Evolutionary conservation across 1,140 invertebrate genomes (phyloP).

Genomic region (Chionoecetes opilio): DNA sequence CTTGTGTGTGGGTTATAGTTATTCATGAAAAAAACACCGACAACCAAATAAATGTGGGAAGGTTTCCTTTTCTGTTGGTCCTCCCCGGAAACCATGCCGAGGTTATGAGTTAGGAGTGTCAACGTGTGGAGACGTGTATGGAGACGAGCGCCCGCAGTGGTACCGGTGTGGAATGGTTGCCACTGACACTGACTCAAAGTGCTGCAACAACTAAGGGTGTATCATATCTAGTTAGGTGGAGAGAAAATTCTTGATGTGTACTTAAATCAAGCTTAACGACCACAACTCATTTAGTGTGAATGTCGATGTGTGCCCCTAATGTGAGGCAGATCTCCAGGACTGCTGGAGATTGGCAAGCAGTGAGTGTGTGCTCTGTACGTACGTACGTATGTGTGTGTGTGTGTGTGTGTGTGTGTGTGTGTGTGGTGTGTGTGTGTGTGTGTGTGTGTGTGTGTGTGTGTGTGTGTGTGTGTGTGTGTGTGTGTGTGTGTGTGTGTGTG

Average conservation of each 20-base stretch:
- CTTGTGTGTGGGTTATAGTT: too few relatives aligned
- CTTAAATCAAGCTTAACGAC: neutral
- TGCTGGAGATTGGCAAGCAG: neutral
- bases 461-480: neutral
- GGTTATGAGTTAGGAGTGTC: too few relatives aligned
- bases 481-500: neutral
- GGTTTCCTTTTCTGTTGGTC: too few relatives aligned
- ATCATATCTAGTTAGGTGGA: neutral
- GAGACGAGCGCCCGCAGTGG: neutral
- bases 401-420: neutral
- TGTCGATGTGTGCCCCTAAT: neutral
- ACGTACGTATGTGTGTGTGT: too few relatives aligned
- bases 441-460: neutral
- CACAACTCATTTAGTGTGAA: neutral
- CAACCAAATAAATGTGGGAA: too few relatives aligned
- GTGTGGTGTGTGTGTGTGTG: neutral
- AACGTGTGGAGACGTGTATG: neutral
- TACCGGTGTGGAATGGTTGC: neutral
- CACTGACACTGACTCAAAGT: constrained; percentile 1
- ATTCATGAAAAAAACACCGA: too few relatives aligned
- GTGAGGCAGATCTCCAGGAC: neutral
- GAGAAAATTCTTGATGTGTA: neutral
- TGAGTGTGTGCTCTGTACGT: neutral
- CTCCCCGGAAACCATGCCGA: too few relatives aligned
- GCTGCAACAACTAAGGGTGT: neutral